Evolutionary conservation across 2,888 invertebrate species (phyloP), one percentile per base, ranked within the genome.

Genomic region (Pecten maximus): DNA sequence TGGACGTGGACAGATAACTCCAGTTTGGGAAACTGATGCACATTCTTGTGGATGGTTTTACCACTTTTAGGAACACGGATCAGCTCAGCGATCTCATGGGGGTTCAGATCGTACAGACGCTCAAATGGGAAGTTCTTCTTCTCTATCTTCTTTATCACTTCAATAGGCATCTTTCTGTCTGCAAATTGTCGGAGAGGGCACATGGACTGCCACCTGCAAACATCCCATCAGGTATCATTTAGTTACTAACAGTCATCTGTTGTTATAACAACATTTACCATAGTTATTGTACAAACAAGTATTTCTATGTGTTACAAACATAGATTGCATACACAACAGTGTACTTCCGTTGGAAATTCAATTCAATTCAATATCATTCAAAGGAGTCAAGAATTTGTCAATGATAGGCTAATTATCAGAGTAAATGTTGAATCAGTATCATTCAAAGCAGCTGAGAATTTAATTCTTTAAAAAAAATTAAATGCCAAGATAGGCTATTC

Each of bases 1-100:
- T 99, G 99, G 94, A 99, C 99, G 96, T 99, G 99, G 0, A 99
- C 99, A 0, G 99, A 98, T 15, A 99, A 97, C 96, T 99, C 99
- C 92, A 99, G 96, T 97, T 99, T 99, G 0, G 99, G 99, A 90
- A 97, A 96, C 94, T 99, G 99, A 96, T 99, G 99, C 19, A 99
- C 98, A 96, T 98, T 99, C 96, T 98, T 98, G 97, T 99, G 99
- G 93, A 99, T 98, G 91, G 98, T 98, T 98, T 99, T 96, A 87
- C 99, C 98, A 89, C 99, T 97, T 96, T 99, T 99, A 0, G 99
- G 99, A 88, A 98, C 98, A 3, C 99, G 97, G 91, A 98, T 98
- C 91, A 99, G 97, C 97, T 99, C 99, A 0, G 99, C 99, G 89
- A 99, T 98, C 97, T 99, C 99, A 97, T 98, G 99, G 0, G 99